Evolutionary conservation across 1,140 invertebrate genomes (phyloP).

Genomic region (Hyphantria cunea): DNA sequence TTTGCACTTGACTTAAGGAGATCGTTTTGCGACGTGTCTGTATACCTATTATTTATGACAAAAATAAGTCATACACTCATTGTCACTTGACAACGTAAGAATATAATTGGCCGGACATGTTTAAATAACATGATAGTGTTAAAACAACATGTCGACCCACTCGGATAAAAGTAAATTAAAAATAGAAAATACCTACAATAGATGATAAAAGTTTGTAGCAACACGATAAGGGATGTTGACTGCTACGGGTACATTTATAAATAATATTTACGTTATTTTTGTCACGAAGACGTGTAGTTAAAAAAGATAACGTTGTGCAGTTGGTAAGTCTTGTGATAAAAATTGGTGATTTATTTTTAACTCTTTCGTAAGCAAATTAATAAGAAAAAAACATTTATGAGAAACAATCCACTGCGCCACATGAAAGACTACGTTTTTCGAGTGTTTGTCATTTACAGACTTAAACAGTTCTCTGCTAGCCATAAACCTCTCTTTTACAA

Average conservation of each 20-base stretch:
- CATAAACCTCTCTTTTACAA: too few species aligned
- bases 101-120: background rate
- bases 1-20: too few species aligned
- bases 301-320: background rate
- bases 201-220: background rate
- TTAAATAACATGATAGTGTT: background rate
- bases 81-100: background rate
- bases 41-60: too few species aligned
- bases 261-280: background rate
- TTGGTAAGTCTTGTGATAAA: background rate
- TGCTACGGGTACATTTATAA: background rate
- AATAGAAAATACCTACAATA: background rate
- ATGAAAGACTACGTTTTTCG: too few species aligned
- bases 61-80: background rate
- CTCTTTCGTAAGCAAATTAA: too few species aligned
- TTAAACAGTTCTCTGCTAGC: too few species aligned
- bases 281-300: background rate
- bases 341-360: too few species aligned
- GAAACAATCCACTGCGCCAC: too few species aligned
- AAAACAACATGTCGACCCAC: background rate
- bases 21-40: too few species aligned
- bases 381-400: too few species aligned
- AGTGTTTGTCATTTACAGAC: too few species aligned
- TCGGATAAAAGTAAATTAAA: background rate
- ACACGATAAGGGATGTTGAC: background rate